Evolutionary conservation across 2,888 invertebrate genomes (phyloP).

Genomic region (Carterocephalus palaemon): DNA sequence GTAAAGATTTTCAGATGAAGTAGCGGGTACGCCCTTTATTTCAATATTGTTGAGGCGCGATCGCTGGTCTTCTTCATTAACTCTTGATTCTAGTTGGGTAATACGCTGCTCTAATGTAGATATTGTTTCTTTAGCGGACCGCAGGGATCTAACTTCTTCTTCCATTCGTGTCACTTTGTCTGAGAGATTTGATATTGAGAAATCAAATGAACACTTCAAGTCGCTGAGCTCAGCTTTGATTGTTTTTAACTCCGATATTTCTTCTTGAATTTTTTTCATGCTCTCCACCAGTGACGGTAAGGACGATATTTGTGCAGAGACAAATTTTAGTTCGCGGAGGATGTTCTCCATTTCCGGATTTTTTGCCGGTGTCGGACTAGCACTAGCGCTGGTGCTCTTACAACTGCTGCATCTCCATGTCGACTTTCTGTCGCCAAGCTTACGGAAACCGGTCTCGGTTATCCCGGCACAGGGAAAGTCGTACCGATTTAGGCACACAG

Average conservation of each 20-base stretch:
- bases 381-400: constrained; percentile 5
- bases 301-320: background rate
- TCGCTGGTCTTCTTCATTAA: background rate
- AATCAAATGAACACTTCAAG: background rate
- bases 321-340: background rate
- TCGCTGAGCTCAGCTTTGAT: background rate
- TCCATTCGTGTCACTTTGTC: background rate
- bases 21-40: background rate
- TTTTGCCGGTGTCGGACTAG: background rate
- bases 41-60: constrained; percentile 1
- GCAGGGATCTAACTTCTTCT: constrained; percentile 1
- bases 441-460: background rate
- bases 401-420: constrained; percentile 7
- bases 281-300: background rate
- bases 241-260: background rate
- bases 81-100: background rate
- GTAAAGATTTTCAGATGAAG: background rate
- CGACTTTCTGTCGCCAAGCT: background rate
- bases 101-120: constrained; percentile 4
- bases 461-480: constrained; percentile 4
- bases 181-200: background rate
- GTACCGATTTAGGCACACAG: background rate
- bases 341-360: constrained; percentile 7
- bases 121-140: constrained; percentile 6
- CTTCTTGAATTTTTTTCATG: background rate